Percentiles rank a stretch among this genome's conserved stretches.
Conservation (phyloP, 2,113 vertebrate species). For the Machaerirhynchus nigripectus region DNA sequence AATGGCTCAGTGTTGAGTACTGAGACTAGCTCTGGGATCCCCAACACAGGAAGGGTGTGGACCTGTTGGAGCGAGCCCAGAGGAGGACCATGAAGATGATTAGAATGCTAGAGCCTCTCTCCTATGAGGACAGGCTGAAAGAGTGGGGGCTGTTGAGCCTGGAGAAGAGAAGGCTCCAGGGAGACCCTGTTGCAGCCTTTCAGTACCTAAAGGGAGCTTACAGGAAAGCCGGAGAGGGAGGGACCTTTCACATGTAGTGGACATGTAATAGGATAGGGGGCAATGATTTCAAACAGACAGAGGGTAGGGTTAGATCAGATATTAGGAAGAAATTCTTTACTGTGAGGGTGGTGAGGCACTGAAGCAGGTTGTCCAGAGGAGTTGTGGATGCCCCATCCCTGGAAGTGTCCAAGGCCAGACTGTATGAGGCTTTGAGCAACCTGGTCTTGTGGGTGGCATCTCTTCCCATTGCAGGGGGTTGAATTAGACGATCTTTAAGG, state of each 20-base stretch:
- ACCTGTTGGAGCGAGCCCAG: background rate
- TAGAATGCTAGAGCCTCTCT: background rate
- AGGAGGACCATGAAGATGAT: background rate
- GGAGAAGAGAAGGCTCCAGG: background rate
- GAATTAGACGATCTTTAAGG: background rate
- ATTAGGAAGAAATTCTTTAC: background rate
- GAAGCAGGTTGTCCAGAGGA: background rate
- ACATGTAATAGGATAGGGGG: background rate
- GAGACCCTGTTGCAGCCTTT: accelerated
- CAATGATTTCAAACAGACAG: background rate
- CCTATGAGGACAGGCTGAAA: background rate
- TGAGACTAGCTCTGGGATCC: background rate
- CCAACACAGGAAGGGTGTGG: background rate
- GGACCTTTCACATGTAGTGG: background rate
- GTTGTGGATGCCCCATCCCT: background rate
- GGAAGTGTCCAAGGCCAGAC: background rate
- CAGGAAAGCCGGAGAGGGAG: background rate
- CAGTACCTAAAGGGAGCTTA: background rate
- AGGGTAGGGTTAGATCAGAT: background rate
- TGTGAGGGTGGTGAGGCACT: background rate
- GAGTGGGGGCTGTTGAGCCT: background rate
- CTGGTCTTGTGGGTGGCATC: background rate
- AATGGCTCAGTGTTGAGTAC: background rate
- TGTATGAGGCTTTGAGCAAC: background rate
- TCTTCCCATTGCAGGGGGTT: background rate